Base-by-base conservation (phyloP, 2,888 invertebrate species). In the Limnephilus lunatus region DNA sequence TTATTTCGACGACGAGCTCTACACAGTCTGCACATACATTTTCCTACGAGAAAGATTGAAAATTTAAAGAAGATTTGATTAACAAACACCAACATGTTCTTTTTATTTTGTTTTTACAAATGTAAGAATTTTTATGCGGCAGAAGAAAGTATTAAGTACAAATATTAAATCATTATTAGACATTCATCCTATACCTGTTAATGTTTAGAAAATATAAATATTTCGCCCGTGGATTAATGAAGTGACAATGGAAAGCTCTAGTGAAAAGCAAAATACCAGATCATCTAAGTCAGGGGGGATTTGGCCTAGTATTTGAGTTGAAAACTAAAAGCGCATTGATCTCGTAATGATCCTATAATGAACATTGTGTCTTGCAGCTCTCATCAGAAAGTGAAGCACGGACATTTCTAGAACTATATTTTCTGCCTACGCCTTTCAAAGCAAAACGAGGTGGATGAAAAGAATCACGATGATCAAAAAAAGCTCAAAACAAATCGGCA, bases 401-500 rank as follows among this genome's bases (percentile, higher is more conserved):
- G 35, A 87, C 35, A 48, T 48, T 30, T 85, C 86, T 87, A 91
- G 44, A 90, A 39, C 88, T 91, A 89, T 39, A n/a, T 91, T 68
- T 19, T 91, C 44, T 85, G 88, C 85, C 93, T 93, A 93, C 89
- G 89, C 53, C n/a, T 92, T 53, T 83, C 25, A 90, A 92, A 92
- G 93, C 93, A 86, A 90, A 68, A 93, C 81, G 91, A 89, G 91
- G 68, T 92, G 92, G 19, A 85, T 90, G 39, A 86, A 86, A 90
- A 32, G 53, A 91, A 91, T 31, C 82, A 80, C 86, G 80, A 53
- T 31, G 81, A 80, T 81, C 30, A 83, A 87, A 92, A 82, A 92
- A 92, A 93, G 93, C 93, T 93, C 53, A 92, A 93, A 32, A 90
- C 92, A 93, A 25, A 92, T 85, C 91, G 90, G 91, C 92, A 44